Evolutionary conservation across 1,140 invertebrate species (phyloP), one percentile per base, ranked within the genome.

Genomic region (Drosophila athabasca): DNA sequence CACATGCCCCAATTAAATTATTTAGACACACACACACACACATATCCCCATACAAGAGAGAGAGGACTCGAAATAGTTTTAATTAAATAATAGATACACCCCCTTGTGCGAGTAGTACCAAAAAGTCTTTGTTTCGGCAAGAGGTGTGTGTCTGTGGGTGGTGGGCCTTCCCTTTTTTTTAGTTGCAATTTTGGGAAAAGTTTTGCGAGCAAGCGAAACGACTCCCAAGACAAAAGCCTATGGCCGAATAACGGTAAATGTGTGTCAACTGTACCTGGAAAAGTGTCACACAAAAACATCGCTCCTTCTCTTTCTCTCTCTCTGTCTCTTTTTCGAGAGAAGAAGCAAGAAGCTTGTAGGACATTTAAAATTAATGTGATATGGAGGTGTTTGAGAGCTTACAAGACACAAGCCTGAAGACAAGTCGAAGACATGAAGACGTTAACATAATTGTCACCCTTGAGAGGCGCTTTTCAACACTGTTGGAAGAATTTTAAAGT

Each of bases 1-100:
- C 81, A 84, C 76, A 80, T 80, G 80, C 57, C 57, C 81, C 80
- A 84, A 84, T 84, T 84, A 84, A 84, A 84, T 84, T 84, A 84
- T 84, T 84, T 80, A 84, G 77, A 72, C 73, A 69, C 70, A 55
- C 48, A 58, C 22, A 8, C 44, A 53, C 19, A n/a, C 45, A 31
- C 35, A 13, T 0, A 1, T 39, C 13, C 3, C 35, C 1, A 11
- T 39, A 13, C 11, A 61, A 13, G 19, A 24, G 41, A 44, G 29
- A 8, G 60, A 48, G 55, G 62, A 46, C 52, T 76, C 15, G 46
- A 59, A 76, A 73, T 76, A 80, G 80, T 84, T 84, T 84, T 84
- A 84, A 84, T 85, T 84, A 85, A 84, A 85, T 84, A 84, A 85
- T 64, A 79, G 66, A 78, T 46, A 72, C 58, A 65, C 48, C 64